phyloP scores from a whole-genome alignment of 2,888 invertebrate genomes.

The Thera obeliscata region DNA sequence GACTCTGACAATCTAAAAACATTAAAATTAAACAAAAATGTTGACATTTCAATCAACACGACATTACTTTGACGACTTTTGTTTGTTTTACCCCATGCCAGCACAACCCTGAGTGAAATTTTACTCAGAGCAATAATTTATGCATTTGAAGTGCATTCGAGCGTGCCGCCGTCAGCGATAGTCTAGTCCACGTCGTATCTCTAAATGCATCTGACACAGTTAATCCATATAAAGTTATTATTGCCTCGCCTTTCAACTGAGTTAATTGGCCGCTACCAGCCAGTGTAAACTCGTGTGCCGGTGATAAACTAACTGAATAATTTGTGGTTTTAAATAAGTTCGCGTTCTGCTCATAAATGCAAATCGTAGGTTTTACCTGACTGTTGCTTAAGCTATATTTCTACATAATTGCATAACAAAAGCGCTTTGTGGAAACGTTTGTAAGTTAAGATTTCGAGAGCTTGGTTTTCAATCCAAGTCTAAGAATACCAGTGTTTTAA shows the following conservation, averaged over 20 bases:
- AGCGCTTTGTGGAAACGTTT: background rate
- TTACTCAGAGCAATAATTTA: slow-evolving; percentile 61
- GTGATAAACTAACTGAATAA: slow-evolving; percentile 73
- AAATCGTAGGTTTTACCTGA: slow-evolving; percentile 66
- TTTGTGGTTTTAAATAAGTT: slow-evolving; percentile 68
- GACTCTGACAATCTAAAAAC: too few species aligned
- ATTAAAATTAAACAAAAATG: background rate
- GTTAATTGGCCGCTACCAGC: slow-evolving; percentile 75
- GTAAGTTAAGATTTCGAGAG: background rate
- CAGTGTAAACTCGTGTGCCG: slow-evolving; percentile 71
- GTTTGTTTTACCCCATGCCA: background rate
- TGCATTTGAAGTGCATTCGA: slow-evolving; percentile 59
- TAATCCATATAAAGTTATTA: slow-evolving; percentile 80
- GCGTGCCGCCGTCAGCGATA: slow-evolving; percentile 58
- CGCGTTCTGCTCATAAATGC: slow-evolving; percentile 62
- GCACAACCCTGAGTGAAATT: slow-evolving; percentile 57
- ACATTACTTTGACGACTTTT: background rate
- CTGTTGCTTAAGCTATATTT: slow-evolving; percentile 71
- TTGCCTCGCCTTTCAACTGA: slow-evolving; percentile 70
- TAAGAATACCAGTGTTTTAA: background rate
- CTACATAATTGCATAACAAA: slow-evolving; percentile 41
- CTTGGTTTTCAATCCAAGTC: slow-evolving; percentile 44
- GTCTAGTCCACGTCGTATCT: slow-evolving; percentile 64
- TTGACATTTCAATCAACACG: background rate
- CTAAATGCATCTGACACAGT: slow-evolving; percentile 75